Percentiles rank a stretch among this genome's conserved stretches.
phyloP scores from a whole-genome alignment of 1,140 invertebrate genomes.

The Lasaia peninsularis region DNA sequence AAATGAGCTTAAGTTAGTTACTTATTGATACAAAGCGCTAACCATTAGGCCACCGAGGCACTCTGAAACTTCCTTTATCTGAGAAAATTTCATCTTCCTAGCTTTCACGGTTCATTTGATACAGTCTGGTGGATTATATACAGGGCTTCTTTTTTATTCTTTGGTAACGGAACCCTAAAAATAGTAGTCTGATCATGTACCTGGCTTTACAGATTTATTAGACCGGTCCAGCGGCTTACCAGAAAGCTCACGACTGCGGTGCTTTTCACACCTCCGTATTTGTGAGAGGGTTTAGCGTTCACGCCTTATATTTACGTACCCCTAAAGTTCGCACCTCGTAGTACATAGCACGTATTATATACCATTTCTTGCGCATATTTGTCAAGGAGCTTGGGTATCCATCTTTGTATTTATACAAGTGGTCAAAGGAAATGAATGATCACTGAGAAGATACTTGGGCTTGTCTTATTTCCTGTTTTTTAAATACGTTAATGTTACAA shows the following conservation, averaged over 20 bases:
- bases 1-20: too few relatives aligned
- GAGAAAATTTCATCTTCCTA: too few relatives aligned
- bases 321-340: constrained; percentile 67
- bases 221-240: constrained; percentile 53
- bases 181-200: constrained; percentile 20
- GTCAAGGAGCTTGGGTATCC: constrained; percentile 24
- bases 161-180: not conserved
- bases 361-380: constrained; percentile 36
- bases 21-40: too few relatives aligned
- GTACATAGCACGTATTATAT: too few relatives aligned
- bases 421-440: not conserved
- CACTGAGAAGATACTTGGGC: not conserved
- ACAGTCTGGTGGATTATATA: too few relatives aligned
- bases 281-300: constrained; percentile 62
- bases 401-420: constrained; percentile 8
- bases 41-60: too few relatives aligned
- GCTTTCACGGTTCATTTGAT: too few relatives aligned
- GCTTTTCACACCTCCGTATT: constrained; percentile 75
- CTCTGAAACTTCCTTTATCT: too few relatives aligned
- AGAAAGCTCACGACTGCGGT: constrained; percentile 44
- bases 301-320: constrained; percentile 65
- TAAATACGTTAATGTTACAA: not conserved
- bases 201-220: constrained; percentile 47
- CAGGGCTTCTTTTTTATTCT: too few relatives aligned
- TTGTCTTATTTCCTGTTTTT: too few relatives aligned